Conservation (phyloP, 1,140 invertebrate genomes). For the Drosophila melanogaster region Release_6_plus_ISO1_MT NT_033777.3:31705001-31705500, state of each 20-base stretch:
- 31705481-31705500: too few relatives aligned
- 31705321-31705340: not conserved
- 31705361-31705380: not conserved
- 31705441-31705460: too few relatives aligned
- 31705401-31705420: not conserved
- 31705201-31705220: constrained; percentile 22
- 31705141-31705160: constrained; percentile 28
- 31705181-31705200: constrained; percentile 21
- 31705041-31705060: constrained; percentile 37
- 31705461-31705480: too few relatives aligned
- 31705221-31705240: constrained; percentile 14
- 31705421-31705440: not conserved
- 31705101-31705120: constrained; percentile 27
- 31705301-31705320: constrained; percentile 20
- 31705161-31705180: constrained; percentile 34
- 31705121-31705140: constrained; percentile 1
- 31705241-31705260: constrained; percentile 32
- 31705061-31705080: constrained; percentile 28
- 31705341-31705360: not conserved
- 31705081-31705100: constrained; percentile 37
- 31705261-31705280: constrained; percentile 14
- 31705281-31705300: constrained; percentile 33
- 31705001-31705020: constrained; percentile 76
- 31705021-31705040: constrained; percentile 36
- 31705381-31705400: not conserved